A percentile compares a stretch with the other conserved stretches of the same genome.
Conservation (phyloP, 2,113 vertebrate species). For the Atherinomorus stipes region DNA sequence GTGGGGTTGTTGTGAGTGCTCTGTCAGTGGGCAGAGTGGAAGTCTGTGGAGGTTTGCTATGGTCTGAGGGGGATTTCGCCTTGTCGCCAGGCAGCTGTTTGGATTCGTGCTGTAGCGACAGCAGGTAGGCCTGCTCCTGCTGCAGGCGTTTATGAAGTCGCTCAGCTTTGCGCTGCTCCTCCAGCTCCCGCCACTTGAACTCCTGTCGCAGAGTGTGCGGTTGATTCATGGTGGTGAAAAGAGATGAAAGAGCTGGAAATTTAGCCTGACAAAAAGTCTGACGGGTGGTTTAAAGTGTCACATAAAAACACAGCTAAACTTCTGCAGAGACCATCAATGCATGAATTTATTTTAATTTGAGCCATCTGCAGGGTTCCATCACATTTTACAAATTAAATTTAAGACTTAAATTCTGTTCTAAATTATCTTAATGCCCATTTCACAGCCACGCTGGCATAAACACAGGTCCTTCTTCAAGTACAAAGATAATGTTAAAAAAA, state of each 20-base stretch:
- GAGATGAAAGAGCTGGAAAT: conserved; percentile 7
- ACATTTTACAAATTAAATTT: too few relatives aligned
- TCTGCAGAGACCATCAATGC: not conserved
- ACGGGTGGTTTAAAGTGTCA: not conserved
- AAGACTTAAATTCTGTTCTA: too few relatives aligned
- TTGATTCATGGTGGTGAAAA: conserved; percentile 45
- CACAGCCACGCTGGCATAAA: too few relatives aligned
- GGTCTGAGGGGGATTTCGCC: conserved; percentile 58
- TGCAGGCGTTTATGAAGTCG: conserved; percentile 95
- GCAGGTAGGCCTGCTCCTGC: conserved; percentile 96
- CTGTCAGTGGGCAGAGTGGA: conserved; percentile 62
- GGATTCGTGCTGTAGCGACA: conserved; percentile 92
- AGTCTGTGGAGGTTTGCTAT: conserved; percentile 51
- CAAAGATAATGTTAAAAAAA: too few relatives aligned
- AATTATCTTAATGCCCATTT: too few relatives aligned
- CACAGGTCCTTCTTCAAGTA: too few relatives aligned
- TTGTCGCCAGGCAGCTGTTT: conserved; percentile 77
- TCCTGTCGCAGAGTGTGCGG: conserved; percentile 83
- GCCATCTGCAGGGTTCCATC: too few relatives aligned
- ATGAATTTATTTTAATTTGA: too few relatives aligned
- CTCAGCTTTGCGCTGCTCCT: conserved; percentile 96
- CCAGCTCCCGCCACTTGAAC: conserved; percentile 97
- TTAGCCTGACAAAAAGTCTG: conserved; percentile 1
- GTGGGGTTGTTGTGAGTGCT: conserved; percentile 39
- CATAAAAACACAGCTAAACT: not conserved